Evolutionary conservation across 2,113 vertebrate species (phyloP).

Genomic region (Notothenia rossii): DNA sequence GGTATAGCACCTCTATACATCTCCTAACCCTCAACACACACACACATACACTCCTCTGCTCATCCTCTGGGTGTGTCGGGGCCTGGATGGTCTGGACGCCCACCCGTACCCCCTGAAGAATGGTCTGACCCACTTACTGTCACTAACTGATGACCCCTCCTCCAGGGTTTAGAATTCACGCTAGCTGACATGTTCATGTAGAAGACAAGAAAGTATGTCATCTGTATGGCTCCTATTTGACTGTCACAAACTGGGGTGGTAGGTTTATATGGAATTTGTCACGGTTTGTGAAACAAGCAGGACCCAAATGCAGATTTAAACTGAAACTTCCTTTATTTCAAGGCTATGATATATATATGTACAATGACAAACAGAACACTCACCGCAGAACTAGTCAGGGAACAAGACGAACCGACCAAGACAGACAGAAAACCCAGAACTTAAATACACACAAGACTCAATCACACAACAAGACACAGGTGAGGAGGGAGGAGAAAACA

Average conservation of each 20-base stretch:
- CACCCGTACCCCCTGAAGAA: conserved; percentile 60
- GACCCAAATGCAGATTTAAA: too few species aligned
- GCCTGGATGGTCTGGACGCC: conserved; percentile 52
- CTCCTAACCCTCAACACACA: conserved; percentile 50
- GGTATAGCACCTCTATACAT: conserved; percentile 87
- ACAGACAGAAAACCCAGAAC: too few species aligned
- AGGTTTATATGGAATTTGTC: neutral
- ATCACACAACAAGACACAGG: too few species aligned
- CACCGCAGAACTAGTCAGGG: too few species aligned
- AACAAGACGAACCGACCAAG: too few species aligned
- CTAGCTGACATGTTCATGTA: conserved; percentile 37
- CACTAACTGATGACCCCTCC: conserved; percentile 71
- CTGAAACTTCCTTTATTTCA: too few species aligned
- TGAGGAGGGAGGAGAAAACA: too few species aligned
- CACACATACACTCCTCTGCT: conserved; percentile 41
- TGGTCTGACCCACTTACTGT: conserved; percentile 77
- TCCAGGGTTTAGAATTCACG: conserved; percentile 55
- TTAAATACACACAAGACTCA: too few species aligned
- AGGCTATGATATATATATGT: too few species aligned
- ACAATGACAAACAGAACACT: too few species aligned
- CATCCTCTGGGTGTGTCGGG: conserved; percentile 63
- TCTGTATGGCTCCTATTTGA: conserved; percentile 17
- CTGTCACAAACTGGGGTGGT: neutral
- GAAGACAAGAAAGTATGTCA: conserved; percentile 33
- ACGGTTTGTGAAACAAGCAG: too few species aligned